Base-by-base conservation (phyloP, 1,140 invertebrate species). In the Drosophila lacteicornis region DNA sequence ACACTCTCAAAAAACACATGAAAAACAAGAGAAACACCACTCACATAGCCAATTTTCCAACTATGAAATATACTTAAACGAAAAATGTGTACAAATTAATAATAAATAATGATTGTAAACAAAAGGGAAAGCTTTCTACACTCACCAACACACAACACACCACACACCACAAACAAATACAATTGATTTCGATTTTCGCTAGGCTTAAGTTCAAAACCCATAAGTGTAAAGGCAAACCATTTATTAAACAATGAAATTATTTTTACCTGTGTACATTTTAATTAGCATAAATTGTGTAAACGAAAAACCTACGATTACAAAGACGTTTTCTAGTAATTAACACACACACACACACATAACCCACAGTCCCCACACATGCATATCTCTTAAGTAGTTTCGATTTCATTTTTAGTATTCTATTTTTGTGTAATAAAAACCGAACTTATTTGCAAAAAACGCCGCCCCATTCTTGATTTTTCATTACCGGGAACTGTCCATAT, bases 191-290 rank as follows among this genome's bases (percentile, higher is more conserved):
- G 81, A 84, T 84, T 87, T 88, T 87, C 77, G 76, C 63, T 87
- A 87, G 83, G 55, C 43, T 88, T 87, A 87, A 66, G 79, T 86
- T 85, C 47, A 73, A 73, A 36, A 25, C 67, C 22, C 22, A 25
- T 70, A 76, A 75, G 53, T 70, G 63, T 53, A 71, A 69, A 75
- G 59, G 30, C 69, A 77, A 85, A 79, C 55, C 71, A 82, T 85
- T 55, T 85, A 86, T 87, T 75, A 80, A 87, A 88, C 65, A 87
- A 88, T 87, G 84, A 87, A 87, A 88, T 87, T 87, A 88, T 88
- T 87, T 88, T 84, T 87, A 87, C 84, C 84, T 87, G 84, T 84
- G 85, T 87, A 55, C 51, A 87, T 88, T 87, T 87, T 87, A 87
- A 88, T 88, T 87, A 87, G 84, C 74, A 81, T 87, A 87, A 87